Base-by-base conservation (phyloP, 2,888 invertebrate genomes). In the Pediacus dermestoides region DNA sequence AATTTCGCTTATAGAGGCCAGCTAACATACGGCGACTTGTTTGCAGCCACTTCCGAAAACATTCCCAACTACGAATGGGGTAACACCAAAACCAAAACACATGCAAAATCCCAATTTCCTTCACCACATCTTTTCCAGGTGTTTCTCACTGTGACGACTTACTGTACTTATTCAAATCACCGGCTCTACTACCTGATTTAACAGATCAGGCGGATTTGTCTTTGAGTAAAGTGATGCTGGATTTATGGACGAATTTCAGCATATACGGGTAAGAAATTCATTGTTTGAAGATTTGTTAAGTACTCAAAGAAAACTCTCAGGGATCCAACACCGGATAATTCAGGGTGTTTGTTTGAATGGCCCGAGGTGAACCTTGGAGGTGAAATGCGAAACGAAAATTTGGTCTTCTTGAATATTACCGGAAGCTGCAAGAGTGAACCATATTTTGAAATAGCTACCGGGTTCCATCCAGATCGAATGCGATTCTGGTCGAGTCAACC, bases 131-230 rank as follows among this genome's bases (percentile, higher is more conserved):
- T 37, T 34, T 57, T 59, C 22, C 34, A 67, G 68, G 64, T 22
- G 68, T 70, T 1, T 68, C 71, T 0, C 77, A 77, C 51, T 74
- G 74, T 44, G 76, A 77, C 53, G 76, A 76, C 51, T 52, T 76
- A 10, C 60, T 75, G 26, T 76, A 76, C 47, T 55, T 75, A 2
- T 74, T 76, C 45, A 67, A 67, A 22, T 65, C 71, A 18, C 70
- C 73, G 0, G 39, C 59, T 15, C 14, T 44, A n/a, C 31, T 74
- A 1, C 58, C 60, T 6, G 64, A 66, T 30, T 64, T 73, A 23
- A 47, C 46, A 3, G 46, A 57, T 23, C 64, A 66, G 0, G 51
- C 44, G 0, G 70, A 74, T 38, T 59, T 67, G 1, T 39, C 52
- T 26, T 63, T 74, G 21, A 64, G 70, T 1, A 53, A 63, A 16